Percentiles rank a stretch among this genome's conserved stretches.
Evolutionary conservation across 2,888 invertebrate species (phyloP).

Genomic region (Lamellibrachia satsuma): DNA sequence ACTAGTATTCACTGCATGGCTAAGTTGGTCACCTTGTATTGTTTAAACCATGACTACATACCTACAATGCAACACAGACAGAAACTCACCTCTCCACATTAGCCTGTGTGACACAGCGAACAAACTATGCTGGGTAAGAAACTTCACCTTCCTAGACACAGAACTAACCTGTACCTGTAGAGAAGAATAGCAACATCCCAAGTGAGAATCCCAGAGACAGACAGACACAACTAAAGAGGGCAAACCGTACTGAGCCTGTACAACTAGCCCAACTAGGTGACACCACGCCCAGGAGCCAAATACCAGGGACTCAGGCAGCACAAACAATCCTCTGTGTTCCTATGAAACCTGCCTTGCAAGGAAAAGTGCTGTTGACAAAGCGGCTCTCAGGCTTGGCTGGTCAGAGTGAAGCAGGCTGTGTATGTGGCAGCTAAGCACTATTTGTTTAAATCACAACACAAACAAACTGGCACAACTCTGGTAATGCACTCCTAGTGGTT

Average conservation of each 20-base stretch:
- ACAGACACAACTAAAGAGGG: not conserved
- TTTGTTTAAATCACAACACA: constrained; percentile 17
- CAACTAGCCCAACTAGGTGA: not conserved
- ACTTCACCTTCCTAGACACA: not conserved
- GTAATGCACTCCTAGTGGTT: not conserved
- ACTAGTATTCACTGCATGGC: not conserved
- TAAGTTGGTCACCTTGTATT: not conserved
- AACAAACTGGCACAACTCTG: not conserved
- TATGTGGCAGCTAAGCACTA: not conserved
- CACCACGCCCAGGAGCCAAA: not conserved
- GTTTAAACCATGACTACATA: not conserved
- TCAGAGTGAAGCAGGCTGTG: not conserved
- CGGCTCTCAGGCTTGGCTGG: not conserved
- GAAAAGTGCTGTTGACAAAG: not conserved
- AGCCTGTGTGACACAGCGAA: not conserved
- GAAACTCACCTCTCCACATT: not conserved
- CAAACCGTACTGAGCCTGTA: not conserved
- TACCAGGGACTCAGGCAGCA: not conserved
- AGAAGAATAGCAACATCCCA: not conserved
- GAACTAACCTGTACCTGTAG: not conserved
- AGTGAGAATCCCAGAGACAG: not conserved
- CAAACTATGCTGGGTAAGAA: not conserved
- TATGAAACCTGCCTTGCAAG: not conserved
- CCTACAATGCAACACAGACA: not conserved
- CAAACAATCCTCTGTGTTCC: not conserved